Conservation (phyloP, 2,113 vertebrate genomes). For the western clawed frog (Xenopus tropicalis) region UCB_Xtro_10.0 CM004450.2:120625501-120626000, state of each 20-base stretch:
- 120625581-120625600: slow-evolving; percentile 1
- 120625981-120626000: background rate
- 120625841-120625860: background rate
- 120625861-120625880: slow-evolving; percentile 1
- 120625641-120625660: background rate
- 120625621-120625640: background rate
- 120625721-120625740: background rate
- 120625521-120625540: no score
- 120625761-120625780: background rate
- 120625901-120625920: background rate
- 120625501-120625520: no score
- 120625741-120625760: background rate
- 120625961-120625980: background rate
- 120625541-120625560: background rate
- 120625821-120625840: no score
- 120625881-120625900: background rate
- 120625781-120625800: background rate
- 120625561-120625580: slow-evolving; percentile 16
- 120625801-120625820: background rate
- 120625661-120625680: background rate
- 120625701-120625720: background rate
- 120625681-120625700: slow-evolving; percentile 7
- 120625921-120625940: background rate
- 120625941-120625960: background rate
- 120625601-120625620: background rate